These are phyloP conservation scores for Furnarius figulus DNA, from an alignment of 2,113 vertebrate genomes.

Conservation along the genomic window DNA sequence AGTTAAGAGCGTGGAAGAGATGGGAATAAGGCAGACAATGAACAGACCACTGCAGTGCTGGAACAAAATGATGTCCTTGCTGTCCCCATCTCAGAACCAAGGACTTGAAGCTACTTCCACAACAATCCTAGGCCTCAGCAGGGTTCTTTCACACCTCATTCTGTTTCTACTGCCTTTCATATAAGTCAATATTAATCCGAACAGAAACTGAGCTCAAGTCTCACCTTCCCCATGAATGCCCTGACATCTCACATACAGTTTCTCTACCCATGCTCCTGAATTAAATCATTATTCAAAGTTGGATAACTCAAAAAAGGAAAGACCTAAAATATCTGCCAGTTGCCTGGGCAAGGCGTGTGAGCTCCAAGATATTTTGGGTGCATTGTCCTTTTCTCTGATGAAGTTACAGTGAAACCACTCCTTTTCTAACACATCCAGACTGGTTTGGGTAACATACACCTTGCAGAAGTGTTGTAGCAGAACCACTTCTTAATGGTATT, in stretches of 20 bases:
- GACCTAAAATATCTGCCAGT: constrained; percentile 2
- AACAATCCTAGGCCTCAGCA: neutral
- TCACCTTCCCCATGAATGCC: neutral
- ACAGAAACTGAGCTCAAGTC: neutral
- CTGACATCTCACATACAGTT: neutral
- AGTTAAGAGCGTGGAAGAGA: neutral
- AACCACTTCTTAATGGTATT: neutral
- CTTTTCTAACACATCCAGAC: neutral
- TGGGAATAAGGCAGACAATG: neutral
- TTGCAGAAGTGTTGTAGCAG: neutral
- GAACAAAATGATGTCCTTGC: neutral
- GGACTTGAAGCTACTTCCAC: neutral
- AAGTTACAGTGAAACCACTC: neutral
- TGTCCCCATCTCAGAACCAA: neutral
- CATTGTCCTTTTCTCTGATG: neutral
- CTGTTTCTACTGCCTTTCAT: neutral
- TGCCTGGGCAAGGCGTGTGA: neutral
- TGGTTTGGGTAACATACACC: neutral
- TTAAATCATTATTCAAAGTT: neutral
- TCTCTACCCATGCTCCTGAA: neutral
- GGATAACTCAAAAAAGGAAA: neutral
- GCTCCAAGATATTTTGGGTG: neutral
- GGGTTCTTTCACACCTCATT: neutral
- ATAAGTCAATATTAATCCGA: neutral
- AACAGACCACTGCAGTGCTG: neutral